These are phyloP conservation scores for Heterotis niloticus DNA, from an alignment of 2,113 vertebrate genomes.

Conservation along the genomic window DNA sequence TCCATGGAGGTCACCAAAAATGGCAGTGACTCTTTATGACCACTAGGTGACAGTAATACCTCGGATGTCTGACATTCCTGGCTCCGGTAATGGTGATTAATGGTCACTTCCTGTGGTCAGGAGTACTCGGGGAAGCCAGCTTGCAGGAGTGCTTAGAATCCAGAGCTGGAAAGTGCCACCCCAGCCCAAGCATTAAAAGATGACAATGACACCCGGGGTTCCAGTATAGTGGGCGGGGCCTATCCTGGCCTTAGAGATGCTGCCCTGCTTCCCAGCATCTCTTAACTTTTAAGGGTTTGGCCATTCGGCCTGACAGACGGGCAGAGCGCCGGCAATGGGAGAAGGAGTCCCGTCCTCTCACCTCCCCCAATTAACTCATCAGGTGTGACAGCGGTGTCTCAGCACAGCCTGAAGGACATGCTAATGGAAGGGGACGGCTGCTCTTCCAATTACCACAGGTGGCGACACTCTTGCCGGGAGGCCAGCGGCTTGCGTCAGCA, in stretches of 20 bases:
- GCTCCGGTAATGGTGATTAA: conserved; percentile 60
- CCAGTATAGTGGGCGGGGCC: too few species aligned
- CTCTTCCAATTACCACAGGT: conserved; percentile 62
- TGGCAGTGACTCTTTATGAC: not conserved
- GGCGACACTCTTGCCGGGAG: conserved; percentile 58
- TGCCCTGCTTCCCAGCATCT: not conserved
- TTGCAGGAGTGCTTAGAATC: conserved; percentile 55
- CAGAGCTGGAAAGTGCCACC: not conserved
- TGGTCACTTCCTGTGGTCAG: conserved; percentile 61
- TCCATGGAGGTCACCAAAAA: not conserved
- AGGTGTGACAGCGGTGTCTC: conserved; percentile 48
- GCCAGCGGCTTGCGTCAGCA: conserved; percentile 41
- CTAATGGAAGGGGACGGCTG: conserved; percentile 56
- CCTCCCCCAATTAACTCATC: conserved; percentile 66
- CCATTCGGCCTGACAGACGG: not conserved
- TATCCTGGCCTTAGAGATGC: too few species aligned
- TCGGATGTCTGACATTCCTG: not conserved
- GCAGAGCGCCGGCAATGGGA: not conserved
- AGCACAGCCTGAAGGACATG: conserved; percentile 29
- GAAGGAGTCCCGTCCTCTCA: conserved; percentile 44
- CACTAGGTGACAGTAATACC: conserved; percentile 10
- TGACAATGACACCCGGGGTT: too few species aligned
- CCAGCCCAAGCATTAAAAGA: not conserved
- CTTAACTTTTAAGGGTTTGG: not conserved
- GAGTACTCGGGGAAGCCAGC: conserved; percentile 62